A percentile compares a stretch with the other conserved stretches of the same genome.
phyloP scores from a whole-genome alignment of 2,888 invertebrate genomes.

The Brachylomia viminalis region DNA sequence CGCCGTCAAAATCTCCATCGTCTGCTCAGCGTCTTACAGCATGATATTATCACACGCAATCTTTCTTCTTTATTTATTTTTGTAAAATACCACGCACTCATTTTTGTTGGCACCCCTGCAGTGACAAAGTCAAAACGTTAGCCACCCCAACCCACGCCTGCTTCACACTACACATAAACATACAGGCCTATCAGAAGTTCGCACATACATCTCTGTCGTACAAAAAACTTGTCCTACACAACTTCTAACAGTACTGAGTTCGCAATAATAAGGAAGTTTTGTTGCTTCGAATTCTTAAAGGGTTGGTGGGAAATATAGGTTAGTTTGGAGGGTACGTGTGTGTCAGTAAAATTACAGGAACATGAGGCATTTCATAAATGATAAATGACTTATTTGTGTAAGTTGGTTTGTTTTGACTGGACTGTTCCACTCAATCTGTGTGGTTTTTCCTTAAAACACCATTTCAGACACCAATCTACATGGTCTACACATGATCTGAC shows the following conservation, averaged over 20 bases:
- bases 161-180: constrained; percentile 1
- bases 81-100: neutral
- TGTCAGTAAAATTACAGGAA: neutral
- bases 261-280: constrained; percentile 48
- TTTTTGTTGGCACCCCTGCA: constrained; percentile 30
- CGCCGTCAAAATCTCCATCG: too few species aligned
- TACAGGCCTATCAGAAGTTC: constrained; percentile 38
- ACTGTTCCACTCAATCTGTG: too few species aligned
- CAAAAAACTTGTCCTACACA: constrained; percentile 50
- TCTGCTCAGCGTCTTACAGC: too few species aligned
- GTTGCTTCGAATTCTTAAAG: constrained; percentile 28
- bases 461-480: too few species aligned
- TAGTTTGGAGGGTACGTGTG: neutral
- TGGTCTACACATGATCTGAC: too few species aligned
- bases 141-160: neutral
- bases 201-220: constrained; percentile 54
- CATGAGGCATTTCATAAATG: too few species aligned
- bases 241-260: constrained; percentile 28
- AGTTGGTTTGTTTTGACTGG: too few species aligned
- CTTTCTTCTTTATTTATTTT: too few species aligned
- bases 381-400: too few species aligned
- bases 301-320: constrained; percentile 15
- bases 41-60: neutral
- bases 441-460: too few species aligned
- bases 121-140: neutral